Evolutionary conservation across 2,113 vertebrate genomes (phyloP).

Genomic region (Chloropsis cyanopogon): DNA sequence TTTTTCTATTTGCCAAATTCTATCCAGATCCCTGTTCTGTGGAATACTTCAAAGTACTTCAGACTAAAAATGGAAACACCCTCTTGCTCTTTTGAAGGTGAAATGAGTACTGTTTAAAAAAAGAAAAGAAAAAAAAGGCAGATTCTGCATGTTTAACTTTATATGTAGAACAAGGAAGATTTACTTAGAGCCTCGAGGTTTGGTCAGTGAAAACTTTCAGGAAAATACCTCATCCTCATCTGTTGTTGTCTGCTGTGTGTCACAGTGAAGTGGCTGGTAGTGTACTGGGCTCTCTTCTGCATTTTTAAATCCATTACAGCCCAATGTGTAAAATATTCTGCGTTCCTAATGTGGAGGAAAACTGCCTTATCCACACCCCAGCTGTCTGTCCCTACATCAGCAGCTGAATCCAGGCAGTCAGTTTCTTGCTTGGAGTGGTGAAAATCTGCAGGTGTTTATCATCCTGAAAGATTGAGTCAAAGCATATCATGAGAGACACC

Average conservation of each 20-base stretch:
- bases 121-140: neutral
- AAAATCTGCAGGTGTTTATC: neutral
- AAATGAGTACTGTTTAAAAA: neutral
- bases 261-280: neutral
- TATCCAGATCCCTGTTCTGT: neutral
- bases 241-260: neutral
- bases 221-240: neutral
- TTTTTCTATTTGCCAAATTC: neutral
- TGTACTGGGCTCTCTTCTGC: neutral
- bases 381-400: neutral
- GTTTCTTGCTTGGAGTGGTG: neutral
- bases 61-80: conserved; percentile 44
- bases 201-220: neutral
- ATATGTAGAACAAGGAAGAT: neutral
- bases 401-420: neutral
- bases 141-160: neutral
- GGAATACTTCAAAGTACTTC: conserved; percentile 54
- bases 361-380: neutral
- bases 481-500: neutral
- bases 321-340: neutral
- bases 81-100: conserved; percentile 34
- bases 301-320: neutral
- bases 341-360: neutral
- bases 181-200: neutral
- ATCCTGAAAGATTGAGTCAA: neutral